Percentiles rank a stretch among this genome's conserved stretches.
phyloP scores from a whole-genome alignment of 2,888 invertebrate genomes.

The Idaea straminata region DNA sequence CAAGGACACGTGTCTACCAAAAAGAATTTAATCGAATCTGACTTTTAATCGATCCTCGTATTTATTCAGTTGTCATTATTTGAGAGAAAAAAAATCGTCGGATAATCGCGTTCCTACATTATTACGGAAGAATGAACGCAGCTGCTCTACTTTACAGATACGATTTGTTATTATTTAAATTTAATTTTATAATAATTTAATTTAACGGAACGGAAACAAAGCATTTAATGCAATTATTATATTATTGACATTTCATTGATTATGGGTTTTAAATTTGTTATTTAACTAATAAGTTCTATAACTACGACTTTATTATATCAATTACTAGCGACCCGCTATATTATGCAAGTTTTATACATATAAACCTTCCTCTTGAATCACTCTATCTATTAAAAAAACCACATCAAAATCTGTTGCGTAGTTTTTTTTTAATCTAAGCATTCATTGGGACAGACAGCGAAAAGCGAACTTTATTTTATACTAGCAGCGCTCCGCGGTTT shows the following conservation, averaged over 20 bases:
- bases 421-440: no score
- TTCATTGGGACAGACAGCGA: no score
- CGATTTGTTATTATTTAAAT: slow-evolving; percentile 13
- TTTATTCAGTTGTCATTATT: slow-evolving; percentile 64
- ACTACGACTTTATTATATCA: no score
- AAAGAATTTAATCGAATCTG: slow-evolving; percentile 14
- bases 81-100: slow-evolving; percentile 45
- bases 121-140: slow-evolving; percentile 51
- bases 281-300: no score
- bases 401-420: no score
- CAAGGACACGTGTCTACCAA: slow-evolving; percentile 31
- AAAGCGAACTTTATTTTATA: no score
- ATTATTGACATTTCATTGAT: background rate
- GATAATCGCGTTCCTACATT: slow-evolving; percentile 48
- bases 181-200: slow-evolving; percentile 6
- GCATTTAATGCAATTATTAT: background rate
- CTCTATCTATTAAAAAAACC: no score
- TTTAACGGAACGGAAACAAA: background rate
- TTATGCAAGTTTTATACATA: no score
- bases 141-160: slow-evolving; percentile 39
- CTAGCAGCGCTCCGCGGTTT: no score
- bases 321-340: no score
- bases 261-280: background rate
- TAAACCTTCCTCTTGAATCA: no score
- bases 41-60: slow-evolving; percentile 41